These are phyloP conservation scores for Phaethornis superciliosus DNA, from an alignment of 2,113 vertebrate genomes.

Conservation along the genomic window DNA sequence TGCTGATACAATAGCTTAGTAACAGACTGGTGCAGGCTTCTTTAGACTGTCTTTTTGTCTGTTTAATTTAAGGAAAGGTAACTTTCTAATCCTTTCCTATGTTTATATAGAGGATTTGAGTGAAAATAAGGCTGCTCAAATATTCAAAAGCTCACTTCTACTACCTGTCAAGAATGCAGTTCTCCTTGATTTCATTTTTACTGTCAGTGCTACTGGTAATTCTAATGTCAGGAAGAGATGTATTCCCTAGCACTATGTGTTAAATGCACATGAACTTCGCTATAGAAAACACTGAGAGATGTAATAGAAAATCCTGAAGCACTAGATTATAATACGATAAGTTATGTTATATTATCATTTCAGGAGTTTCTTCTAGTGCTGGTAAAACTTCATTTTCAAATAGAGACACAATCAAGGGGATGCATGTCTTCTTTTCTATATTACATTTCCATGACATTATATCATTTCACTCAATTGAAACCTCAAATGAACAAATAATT, in stretches of 20 bases:
- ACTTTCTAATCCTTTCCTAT: background rate
- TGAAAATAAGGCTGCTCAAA: background rate
- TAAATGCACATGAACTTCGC: background rate
- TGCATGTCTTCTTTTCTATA: background rate
- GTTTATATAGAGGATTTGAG: background rate
- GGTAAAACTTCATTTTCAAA: background rate
- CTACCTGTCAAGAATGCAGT: background rate
- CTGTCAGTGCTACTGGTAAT: background rate
- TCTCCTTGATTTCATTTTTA: background rate
- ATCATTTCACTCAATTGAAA: conserved; percentile 1
- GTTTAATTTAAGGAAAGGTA: background rate
- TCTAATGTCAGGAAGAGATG: background rate
- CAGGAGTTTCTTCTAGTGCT: background rate
- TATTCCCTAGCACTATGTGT: background rate
- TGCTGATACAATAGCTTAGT: background rate
- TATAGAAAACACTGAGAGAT: background rate
- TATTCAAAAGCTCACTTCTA: background rate
- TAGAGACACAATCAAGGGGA: background rate
- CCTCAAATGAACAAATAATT: conserved; percentile 17
- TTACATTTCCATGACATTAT: background rate
- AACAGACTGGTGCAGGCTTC: background rate
- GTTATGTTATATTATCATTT: background rate
- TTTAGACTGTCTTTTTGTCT: background rate
- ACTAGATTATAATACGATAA: background rate
- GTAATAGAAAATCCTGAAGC: background rate